These are phyloP conservation scores for Nephrocerus scutellatus DNA, from an alignment of 2,888 invertebrate species.

Conservation along the genomic window DNA sequence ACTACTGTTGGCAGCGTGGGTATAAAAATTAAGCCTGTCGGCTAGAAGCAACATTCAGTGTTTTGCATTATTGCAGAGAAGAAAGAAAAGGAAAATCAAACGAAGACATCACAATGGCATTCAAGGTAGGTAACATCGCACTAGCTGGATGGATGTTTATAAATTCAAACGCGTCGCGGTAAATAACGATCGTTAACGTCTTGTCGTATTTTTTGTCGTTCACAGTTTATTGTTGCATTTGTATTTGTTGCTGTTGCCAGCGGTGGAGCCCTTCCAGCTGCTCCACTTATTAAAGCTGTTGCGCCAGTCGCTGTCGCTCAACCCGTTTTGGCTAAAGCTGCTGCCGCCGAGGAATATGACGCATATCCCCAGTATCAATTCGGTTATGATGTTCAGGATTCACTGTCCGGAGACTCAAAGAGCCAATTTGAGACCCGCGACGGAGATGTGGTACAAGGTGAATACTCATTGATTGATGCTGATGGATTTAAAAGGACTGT, in stretches of 20 bases:
- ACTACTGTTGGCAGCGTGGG: too few relatives aligned
- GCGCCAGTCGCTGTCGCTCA: slow-evolving; percentile 22
- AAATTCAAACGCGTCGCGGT: too few relatives aligned
- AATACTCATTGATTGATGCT: slow-evolving; percentile 43
- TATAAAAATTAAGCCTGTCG: too few relatives aligned
- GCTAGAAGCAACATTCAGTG: too few relatives aligned
- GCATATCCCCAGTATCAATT: slow-evolving; percentile 41
- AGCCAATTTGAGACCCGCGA: slow-evolving; percentile 43
- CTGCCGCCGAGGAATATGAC: slow-evolving; percentile 36
- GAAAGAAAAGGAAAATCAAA: too few relatives aligned
- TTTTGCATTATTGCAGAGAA: too few relatives aligned
- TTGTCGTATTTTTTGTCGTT: slow-evolving; percentile 7
- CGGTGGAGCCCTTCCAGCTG: slow-evolving; percentile 34
- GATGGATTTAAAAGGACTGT: slow-evolving; percentile 43
- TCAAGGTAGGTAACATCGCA: slow-evolving; percentile 38
- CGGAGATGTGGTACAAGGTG: slow-evolving; percentile 45
- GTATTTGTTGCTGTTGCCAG: slow-evolving; percentile 36
- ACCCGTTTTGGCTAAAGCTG: slow-evolving; percentile 31
- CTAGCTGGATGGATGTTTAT: too few relatives aligned
- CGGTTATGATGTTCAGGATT: slow-evolving; percentile 42
- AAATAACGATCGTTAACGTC: too few relatives aligned
- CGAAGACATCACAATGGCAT: slow-evolving; percentile 28
- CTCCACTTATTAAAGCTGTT: slow-evolving; percentile 28
- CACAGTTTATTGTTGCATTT: slow-evolving; percentile 34
- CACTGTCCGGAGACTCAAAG: slow-evolving; percentile 43